A percentile compares a stretch with the other conserved stretches of the same genome.
phyloP scores from a whole-genome alignment of 2,113 vertebrate species.

The Myanophis thanlyinensis region DNA sequence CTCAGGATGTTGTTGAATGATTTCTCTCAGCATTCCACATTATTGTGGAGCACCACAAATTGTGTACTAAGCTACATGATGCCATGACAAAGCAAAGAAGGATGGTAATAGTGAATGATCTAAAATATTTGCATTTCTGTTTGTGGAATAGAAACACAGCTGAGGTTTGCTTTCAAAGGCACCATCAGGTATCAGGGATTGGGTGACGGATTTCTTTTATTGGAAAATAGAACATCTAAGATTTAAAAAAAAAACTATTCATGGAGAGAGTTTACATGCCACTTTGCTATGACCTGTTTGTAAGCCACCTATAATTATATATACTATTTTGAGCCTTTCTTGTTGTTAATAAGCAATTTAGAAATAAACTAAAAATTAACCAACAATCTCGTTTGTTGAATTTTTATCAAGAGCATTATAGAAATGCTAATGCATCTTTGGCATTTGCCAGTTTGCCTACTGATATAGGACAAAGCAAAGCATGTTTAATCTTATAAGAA shows the following conservation, averaged over 20 bases:
- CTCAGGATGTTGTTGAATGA: background rate
- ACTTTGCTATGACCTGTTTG: background rate
- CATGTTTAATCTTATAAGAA: background rate
- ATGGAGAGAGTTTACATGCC: background rate
- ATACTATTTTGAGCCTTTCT: background rate
- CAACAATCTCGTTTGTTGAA: background rate
- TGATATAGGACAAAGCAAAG: background rate
- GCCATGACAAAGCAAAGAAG: background rate
- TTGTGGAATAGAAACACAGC: background rate
- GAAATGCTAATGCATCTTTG: background rate
- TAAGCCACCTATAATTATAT: background rate
- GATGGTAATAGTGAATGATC: background rate
- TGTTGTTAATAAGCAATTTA: background rate
- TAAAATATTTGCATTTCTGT: background rate
- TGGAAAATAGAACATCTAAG: background rate
- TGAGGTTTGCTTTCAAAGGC: background rate
- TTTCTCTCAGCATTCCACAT: background rate
- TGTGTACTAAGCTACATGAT: background rate
- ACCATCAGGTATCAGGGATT: background rate
- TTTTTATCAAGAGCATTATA: background rate
- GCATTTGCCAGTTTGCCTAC: background rate
- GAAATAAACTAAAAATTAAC: background rate
- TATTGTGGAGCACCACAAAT: background rate
- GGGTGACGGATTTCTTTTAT: background rate
- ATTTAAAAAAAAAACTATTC: background rate